Base-by-base conservation (phyloP, 2,113 vertebrate species). In the Martes martes region DNA sequence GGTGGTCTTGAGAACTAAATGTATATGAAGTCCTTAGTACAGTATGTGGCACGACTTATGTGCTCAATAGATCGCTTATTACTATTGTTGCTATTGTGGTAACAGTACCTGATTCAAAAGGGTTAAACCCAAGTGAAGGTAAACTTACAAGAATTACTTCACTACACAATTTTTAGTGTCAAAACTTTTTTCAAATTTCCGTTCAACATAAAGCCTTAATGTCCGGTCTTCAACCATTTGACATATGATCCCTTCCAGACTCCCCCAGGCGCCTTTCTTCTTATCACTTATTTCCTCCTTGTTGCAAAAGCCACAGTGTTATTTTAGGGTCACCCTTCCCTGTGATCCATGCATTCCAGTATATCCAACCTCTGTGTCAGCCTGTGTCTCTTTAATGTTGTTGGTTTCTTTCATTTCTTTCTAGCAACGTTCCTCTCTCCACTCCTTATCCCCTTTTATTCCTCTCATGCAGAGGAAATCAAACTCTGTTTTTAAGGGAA, bases 391-490 rank as follows among this genome's bases (percentile, higher is more conserved):
- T 97, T 85, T 79, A 88, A 81, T 94, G 80, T 79, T 86, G 15
- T 21, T 76, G 92, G 69, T 97, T 96, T 93, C 92, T 96, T 90
- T 69, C 83, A 96, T 78, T 92, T 94, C 31, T 85, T 9, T 85
- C 63, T 95, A 91, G 47, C 50, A 23, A n/a, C 1, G 18, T 61
- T 85, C 23, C 24, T 63, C 33, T 8, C 42, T n/a, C 18, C 11
- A 88, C 23, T 45, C 21, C 26, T 10, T 52, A 28, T 39, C 45
- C 10, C 47, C 74, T 97, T 96, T 86, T 10, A 2, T 95, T 98
- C 81, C 45, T 97, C 93, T 93, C 90, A 65, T 6, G 1, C 83
- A 94, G 87, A 98, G 87, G 97, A 96, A 92, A 98, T 97, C 91
- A 97, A 96, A 98, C 55, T 87, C 11, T 23, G 59, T 82, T 80